Evolutionary conservation across 2,113 vertebrate species (phyloP), one percentile per base, ranked within the genome.

Genomic region (Rhipidura dahli): DNA sequence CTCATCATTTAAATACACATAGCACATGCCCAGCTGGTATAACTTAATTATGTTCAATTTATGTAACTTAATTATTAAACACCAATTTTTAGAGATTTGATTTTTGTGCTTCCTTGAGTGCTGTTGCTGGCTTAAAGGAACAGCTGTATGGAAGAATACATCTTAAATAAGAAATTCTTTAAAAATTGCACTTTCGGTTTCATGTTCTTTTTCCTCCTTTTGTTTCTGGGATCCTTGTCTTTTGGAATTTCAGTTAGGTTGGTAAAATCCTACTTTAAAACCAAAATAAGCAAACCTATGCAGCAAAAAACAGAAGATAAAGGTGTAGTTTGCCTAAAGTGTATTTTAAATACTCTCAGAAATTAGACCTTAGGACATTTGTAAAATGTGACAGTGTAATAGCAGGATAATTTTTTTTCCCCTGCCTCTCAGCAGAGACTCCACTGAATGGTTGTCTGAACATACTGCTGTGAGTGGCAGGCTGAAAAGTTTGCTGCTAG

Each of bases 31-130:
- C 82, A 96, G 78, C 14, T 95, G 94, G 51, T 94, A 56, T 95
- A 96, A 97, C 93, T 97, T 97, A 96, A 98, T 98, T 97, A 98
- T 91, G 75, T 96, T 97, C 95, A 90, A 95, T 98, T 97, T 97
- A 89, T 96, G 45, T 94, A 91, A 94, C 89, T 98, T 93, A 94
- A 97, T 98, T 97, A 97, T 98, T 97, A 92, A 98, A 96, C 95
- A 96, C 87, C 76, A 72, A n/a, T 95, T 97, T 97, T 96, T 91
- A 94, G 90, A 93, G 88, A 90, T 44, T 89, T 95, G 28, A 42
- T 95, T 96, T 96, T 83, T 90, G 2, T 72, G 65, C 45, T 79
- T 93, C 47, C n/a, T 72, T 70, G 39, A 84, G 56, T 49, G 40
- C 65, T 80, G 14, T 70, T 66, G 6, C 66, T 91, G 69, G 10